A percentile compares a stretch with the other conserved stretches of the same genome.
Evolutionary conservation across 2,888 invertebrate genomes (phyloP).

Genomic region (Polyommatus icarus): DNA sequence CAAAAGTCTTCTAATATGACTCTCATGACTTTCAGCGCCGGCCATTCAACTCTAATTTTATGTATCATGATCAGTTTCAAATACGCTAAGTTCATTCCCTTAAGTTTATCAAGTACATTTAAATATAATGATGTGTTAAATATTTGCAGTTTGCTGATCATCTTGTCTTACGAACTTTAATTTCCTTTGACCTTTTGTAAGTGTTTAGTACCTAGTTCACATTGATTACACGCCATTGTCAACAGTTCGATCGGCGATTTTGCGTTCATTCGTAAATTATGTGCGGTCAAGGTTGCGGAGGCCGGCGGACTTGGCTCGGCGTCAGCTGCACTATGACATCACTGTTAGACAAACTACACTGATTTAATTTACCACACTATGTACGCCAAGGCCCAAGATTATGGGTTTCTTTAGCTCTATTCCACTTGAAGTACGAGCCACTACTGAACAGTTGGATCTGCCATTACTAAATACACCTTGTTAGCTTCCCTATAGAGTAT

Average conservation of each 20-base stretch:
- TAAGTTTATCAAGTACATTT: not conserved
- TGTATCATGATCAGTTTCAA: not conserved
- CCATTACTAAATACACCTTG: too few species aligned
- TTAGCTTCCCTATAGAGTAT: not conserved
- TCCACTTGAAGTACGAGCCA: too few species aligned
- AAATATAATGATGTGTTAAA: not conserved
- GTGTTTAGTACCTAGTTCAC: not conserved
- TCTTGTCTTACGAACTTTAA: not conserved
- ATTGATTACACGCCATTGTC: constrained; percentile 25
- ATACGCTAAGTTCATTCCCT: not conserved
- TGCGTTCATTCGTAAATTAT: constrained; percentile 38
- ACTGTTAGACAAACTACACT: constrained; percentile 1
- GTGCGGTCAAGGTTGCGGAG: constrained; percentile 72
- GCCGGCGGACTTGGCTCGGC: constrained; percentile 64
- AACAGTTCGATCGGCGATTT: not conserved
- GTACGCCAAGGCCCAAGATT: not conserved
- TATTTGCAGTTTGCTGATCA: not conserved
- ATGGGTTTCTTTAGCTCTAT: not conserved
- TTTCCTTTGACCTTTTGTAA: constrained; percentile 14
- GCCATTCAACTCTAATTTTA: constrained; percentile 22
- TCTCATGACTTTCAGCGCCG: constrained; percentile 21
- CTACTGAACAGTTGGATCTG: too few species aligned
- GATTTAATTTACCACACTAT: not conserved
- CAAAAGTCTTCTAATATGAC: constrained; percentile 26
- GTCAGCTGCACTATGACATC: constrained; percentile 48